A percentile compares a stretch with the other conserved stretches of the same genome.
phyloP scores from a whole-genome alignment of 2,888 invertebrate species.

The Tholera decimalis region DNA sequence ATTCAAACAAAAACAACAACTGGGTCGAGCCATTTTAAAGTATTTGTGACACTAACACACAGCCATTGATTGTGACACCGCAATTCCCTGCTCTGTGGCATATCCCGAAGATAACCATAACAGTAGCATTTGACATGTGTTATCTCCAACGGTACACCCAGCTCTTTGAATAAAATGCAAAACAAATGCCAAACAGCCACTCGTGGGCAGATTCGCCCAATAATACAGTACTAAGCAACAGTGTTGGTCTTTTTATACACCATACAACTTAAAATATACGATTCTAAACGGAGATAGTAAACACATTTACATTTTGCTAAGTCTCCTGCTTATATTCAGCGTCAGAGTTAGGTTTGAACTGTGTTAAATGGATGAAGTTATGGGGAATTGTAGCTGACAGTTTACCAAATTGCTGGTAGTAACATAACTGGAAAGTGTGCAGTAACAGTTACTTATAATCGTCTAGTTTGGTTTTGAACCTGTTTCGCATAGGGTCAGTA shows the following conservation, averaged over 20 bases:
- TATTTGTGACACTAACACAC: background rate
- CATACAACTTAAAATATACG: slow-evolving; percentile 37
- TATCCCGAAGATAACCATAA: background rate
- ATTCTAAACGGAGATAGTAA: slow-evolving; percentile 42
- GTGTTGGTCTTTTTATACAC: slow-evolving; percentile 25
- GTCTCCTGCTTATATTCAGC: slow-evolving; percentile 1
- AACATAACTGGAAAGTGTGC: slow-evolving; percentile 23
- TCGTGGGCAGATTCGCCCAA: slow-evolving; percentile 52
- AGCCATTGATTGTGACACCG: background rate
- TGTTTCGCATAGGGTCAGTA: slow-evolving; percentile 34
- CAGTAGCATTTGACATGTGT: slow-evolving; percentile 22
- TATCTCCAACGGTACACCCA: slow-evolving; percentile 53
- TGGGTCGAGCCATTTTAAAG: too few relatives aligned
- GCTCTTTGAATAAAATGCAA: slow-evolving; percentile 54
- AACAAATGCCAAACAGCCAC: slow-evolving; percentile 31
- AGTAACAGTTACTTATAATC: slow-evolving; percentile 26
- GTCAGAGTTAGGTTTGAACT: slow-evolving; percentile 17
- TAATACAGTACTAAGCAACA: slow-evolving; percentile 33
- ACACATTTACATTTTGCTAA: slow-evolving; percentile 40
- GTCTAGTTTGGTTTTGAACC: slow-evolving; percentile 41
- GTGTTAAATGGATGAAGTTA: slow-evolving; percentile 37
- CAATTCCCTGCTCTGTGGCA: background rate
- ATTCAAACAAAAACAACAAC: too few relatives aligned
- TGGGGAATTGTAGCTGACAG: slow-evolving; percentile 20
- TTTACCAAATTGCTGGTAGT: slow-evolving; percentile 36